These are phyloP conservation scores for Cryptotis parvus DNA, from an alignment of 2,113 vertebrate species.

Conservation along the genomic window DNA sequence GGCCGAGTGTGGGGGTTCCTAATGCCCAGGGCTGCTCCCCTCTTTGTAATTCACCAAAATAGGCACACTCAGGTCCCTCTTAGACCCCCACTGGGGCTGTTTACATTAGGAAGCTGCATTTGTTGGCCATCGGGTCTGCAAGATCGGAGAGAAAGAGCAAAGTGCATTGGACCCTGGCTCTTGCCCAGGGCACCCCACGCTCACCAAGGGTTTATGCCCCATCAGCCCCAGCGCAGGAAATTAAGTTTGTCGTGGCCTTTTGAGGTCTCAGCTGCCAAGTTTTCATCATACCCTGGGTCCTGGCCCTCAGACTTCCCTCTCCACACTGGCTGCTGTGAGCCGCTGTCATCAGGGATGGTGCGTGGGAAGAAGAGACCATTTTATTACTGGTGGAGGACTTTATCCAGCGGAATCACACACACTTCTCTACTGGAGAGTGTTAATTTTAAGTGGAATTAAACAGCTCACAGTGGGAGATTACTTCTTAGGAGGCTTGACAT, in stretches of 20 bases:
- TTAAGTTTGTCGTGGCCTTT: not conserved
- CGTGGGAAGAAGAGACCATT: too few species aligned
- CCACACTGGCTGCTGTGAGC: not conserved
- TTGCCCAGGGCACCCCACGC: too few species aligned
- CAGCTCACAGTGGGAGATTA: not conserved
- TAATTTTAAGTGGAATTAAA: conserved; percentile 12
- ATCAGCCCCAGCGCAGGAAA: not conserved
- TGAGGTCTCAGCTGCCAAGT: not conserved
- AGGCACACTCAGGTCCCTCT: not conserved
- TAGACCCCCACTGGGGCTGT: not conserved
- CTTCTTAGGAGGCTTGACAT: too few species aligned
- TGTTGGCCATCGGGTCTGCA: too few species aligned
- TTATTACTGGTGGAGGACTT: too few species aligned
- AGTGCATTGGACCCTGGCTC: not conserved
- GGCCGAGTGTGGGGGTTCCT: too few species aligned
- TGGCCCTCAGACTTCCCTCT: not conserved
- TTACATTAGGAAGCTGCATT: not conserved
- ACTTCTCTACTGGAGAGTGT: not conserved
- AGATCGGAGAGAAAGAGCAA: too few species aligned
- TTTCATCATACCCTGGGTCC: not conserved
- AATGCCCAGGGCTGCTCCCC: too few species aligned
- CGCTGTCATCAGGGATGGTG: too few species aligned
- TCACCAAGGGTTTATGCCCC: not conserved
- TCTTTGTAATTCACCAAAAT: conserved; percentile 22
- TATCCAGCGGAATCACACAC: not conserved